Evolutionary conservation across 2,113 vertebrate species (phyloP).

Genomic region (Protobothrops mucrosquamatus): DNA sequence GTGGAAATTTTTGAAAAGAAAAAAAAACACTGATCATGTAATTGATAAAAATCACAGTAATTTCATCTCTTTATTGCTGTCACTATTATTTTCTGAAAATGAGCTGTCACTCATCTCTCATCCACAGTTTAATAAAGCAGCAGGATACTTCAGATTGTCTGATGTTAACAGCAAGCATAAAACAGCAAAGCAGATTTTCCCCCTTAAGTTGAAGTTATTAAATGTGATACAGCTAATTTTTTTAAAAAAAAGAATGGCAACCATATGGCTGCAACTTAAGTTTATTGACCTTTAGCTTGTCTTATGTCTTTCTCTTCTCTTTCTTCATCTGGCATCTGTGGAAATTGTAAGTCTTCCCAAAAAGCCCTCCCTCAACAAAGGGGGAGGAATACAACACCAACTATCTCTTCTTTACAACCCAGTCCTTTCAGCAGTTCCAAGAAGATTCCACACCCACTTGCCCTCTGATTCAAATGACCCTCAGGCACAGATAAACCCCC

Average conservation of each 20-base stretch:
- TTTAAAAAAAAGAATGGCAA: neutral
- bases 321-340: neutral
- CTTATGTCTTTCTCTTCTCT: neutral
- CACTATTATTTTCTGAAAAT: constrained; percentile 36
- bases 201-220: neutral
- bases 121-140: constrained; percentile 31
- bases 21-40: constrained; percentile 34
- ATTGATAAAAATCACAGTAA: constrained; percentile 39
- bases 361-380: neutral
- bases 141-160: constrained; percentile 33
- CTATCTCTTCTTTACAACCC: neutral
- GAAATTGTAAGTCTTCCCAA: neutral
- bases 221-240: constrained; percentile 4
- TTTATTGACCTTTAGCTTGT: neutral
- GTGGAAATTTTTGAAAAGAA: constrained; percentile 2
- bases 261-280: neutral
- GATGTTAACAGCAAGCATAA: constrained; percentile 41
- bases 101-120: constrained; percentile 30
- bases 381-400: neutral
- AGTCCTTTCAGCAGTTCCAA: neutral
- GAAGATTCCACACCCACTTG: neutral
- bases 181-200: constrained; percentile 2
- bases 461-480: neutral
- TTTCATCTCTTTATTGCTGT: constrained; percentile 33
- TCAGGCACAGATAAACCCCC: neutral